Percentiles rank a stretch among this genome's conserved stretches.
phyloP scores from a whole-genome alignment of 2,113 vertebrate species.

The Rhinolophus ferrumequinum region DNA sequence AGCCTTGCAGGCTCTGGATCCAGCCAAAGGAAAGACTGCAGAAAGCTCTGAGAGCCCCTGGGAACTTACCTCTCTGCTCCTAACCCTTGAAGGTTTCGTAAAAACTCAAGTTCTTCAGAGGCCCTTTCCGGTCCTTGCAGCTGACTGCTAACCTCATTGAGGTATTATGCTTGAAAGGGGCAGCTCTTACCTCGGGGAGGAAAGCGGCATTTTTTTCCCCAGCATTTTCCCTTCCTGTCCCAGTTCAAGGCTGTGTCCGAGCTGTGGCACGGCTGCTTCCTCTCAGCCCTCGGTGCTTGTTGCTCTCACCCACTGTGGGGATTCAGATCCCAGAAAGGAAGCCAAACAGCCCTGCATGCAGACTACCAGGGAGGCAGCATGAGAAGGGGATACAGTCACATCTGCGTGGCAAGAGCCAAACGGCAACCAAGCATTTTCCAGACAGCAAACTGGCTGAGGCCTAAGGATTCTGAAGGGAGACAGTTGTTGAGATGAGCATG shows the following conservation, averaged over 20 bases:
- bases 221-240: background rate
- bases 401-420: background rate
- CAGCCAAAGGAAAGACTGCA: no score
- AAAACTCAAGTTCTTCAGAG: background rate
- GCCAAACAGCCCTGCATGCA: accelerated
- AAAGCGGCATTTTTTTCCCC: background rate
- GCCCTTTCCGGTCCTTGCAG: background rate
- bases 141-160: background rate
- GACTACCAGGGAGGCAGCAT: background rate
- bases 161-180: background rate
- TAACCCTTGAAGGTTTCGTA: background rate
- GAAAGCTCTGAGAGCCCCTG: background rate
- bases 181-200: background rate
- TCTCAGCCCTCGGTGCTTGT: background rate
- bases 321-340: background rate
- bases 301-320: background rate
- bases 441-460: background rate
- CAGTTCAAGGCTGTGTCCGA: background rate
- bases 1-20: background rate
- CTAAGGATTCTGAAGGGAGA: background rate
- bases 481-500: background rate
- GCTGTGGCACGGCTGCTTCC: background rate
- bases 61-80: background rate
- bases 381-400: background rate
- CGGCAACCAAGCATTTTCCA: background rate